Percentiles rank a stretch among this genome's conserved stretches.
Evolutionary conservation across 2,888 invertebrate species (phyloP).

Genomic region (Hylaea fasciaria): DNA sequence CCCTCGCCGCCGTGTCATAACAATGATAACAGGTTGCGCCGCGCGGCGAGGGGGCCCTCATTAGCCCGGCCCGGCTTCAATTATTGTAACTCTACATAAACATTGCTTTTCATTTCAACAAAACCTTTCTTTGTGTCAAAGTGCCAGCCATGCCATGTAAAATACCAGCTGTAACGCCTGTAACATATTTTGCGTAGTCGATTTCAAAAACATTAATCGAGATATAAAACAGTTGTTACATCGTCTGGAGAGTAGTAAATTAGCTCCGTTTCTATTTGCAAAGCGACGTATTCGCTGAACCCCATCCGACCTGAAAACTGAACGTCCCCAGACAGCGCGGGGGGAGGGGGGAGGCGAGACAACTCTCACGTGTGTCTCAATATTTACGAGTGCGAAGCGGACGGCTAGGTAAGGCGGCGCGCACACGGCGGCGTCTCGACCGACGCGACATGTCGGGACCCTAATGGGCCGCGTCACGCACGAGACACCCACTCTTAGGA

Average conservation of each 20-base stretch:
- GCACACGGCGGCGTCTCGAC: slow-evolving; percentile 9
- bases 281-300: slow-evolving; percentile 31
- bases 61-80: too few relatives aligned
- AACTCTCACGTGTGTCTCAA: slow-evolving; percentile 15
- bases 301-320: slow-evolving; percentile 34
- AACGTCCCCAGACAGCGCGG: slow-evolving; percentile 21
- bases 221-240: background rate
- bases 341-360: slow-evolving; percentile 4
- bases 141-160: too few relatives aligned
- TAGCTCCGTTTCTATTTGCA: slow-evolving; percentile 19
- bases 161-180: too few relatives aligned
- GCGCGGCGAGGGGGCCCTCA: too few relatives aligned
- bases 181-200: background rate
- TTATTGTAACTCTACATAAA: too few relatives aligned
- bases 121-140: too few relatives aligned
- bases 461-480: slow-evolving; percentile 22
- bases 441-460: background rate
- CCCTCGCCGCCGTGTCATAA: too few relatives aligned
- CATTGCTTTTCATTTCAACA: too few relatives aligned
- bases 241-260: slow-evolving; percentile 31
- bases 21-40: too few relatives aligned
- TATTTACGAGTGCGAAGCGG: slow-evolving; percentile 32
- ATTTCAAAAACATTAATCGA: background rate
- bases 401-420: slow-evolving; percentile 2
- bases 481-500: slow-evolving; percentile 44